These are phyloP conservation scores for Oryzias javanicus DNA, from an alignment of 2,113 vertebrate species.

Conservation along the genomic window DNA sequence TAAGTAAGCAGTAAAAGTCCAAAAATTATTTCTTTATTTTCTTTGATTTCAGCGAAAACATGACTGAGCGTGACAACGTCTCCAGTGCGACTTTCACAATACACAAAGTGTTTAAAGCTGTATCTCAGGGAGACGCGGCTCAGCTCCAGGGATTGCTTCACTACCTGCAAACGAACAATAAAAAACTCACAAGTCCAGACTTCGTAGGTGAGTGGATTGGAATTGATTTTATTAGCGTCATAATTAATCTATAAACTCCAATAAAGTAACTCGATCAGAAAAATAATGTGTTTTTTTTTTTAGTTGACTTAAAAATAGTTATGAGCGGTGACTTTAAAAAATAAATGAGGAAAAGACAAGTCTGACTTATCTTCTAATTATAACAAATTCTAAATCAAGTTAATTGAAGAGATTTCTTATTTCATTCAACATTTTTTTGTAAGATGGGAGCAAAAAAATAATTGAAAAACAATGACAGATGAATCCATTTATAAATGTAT, in stretches of 20 bases:
- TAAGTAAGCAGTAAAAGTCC: too few relatives aligned
- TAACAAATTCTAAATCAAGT: too few relatives aligned
- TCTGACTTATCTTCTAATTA: too few relatives aligned
- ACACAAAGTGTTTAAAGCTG: slow-evolving; percentile 82
- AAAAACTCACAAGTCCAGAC: slow-evolving; percentile 80
- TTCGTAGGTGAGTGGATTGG: slow-evolving; percentile 76
- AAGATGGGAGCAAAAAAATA: not conserved
- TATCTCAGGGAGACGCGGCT: slow-evolving; percentile 73
- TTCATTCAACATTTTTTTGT: not conserved
- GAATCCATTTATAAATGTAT: too few relatives aligned
- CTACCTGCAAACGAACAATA: slow-evolving; percentile 67
- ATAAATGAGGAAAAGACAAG: too few relatives aligned
- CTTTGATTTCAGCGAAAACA: not conserved
- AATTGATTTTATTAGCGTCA: too few relatives aligned
- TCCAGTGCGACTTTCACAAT: slow-evolving; percentile 25
- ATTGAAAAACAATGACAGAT: too few relatives aligned
- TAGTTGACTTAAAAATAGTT: too few relatives aligned
- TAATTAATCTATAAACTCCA: too few relatives aligned
- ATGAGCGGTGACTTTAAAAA: too few relatives aligned
- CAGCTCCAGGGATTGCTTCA: slow-evolving; percentile 79
- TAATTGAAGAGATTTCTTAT: not conserved
- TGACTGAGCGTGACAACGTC: fast-evolving
- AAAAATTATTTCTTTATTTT: not conserved
- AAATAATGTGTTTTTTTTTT: too few relatives aligned
- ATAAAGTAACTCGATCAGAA: too few relatives aligned